A percentile compares a stretch with the other conserved stretches of the same genome.
phyloP scores from a whole-genome alignment of 2,113 vertebrate genomes.

The Cebus imitator region DNA sequence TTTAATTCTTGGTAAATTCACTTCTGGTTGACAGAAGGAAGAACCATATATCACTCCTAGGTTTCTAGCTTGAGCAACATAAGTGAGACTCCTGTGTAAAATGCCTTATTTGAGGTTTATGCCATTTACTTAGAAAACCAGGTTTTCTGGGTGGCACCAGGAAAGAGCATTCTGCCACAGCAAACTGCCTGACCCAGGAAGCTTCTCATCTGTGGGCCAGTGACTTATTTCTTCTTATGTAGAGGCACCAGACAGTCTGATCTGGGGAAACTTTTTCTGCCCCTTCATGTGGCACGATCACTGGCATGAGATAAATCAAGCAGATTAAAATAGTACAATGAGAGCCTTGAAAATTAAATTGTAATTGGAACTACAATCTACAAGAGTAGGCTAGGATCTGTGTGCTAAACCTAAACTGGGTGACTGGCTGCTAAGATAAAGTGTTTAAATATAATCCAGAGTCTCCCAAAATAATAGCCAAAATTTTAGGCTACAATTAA shows the following conservation, averaged over 20 bases:
- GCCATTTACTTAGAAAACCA: background rate
- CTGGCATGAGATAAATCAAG: background rate
- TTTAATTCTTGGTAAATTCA: background rate
- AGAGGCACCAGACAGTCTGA: background rate
- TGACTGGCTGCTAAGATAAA: background rate
- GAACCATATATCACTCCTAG: background rate
- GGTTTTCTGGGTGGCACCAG: background rate
- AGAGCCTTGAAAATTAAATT: background rate
- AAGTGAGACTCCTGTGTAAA: background rate
- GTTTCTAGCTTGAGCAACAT: background rate
- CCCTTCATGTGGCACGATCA: background rate
- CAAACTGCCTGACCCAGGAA: background rate
- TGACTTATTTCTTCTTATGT: background rate
- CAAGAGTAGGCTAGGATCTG: background rate
- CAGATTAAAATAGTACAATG: background rate
- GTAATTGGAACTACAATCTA: background rate
- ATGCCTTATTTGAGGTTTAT: slow-evolving; percentile 15
- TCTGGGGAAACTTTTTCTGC: background rate
- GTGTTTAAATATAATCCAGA: background rate
- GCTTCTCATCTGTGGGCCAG: background rate
- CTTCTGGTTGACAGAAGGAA: background rate
- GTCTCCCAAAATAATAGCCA: background rate
- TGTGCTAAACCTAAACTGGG: background rate
- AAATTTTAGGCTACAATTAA: background rate
- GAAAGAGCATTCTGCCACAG: background rate